Evolutionary conservation across 2,797 vertebrate genomes (phyloP).

Genomic region (Takifugu rubripes): DNA sequence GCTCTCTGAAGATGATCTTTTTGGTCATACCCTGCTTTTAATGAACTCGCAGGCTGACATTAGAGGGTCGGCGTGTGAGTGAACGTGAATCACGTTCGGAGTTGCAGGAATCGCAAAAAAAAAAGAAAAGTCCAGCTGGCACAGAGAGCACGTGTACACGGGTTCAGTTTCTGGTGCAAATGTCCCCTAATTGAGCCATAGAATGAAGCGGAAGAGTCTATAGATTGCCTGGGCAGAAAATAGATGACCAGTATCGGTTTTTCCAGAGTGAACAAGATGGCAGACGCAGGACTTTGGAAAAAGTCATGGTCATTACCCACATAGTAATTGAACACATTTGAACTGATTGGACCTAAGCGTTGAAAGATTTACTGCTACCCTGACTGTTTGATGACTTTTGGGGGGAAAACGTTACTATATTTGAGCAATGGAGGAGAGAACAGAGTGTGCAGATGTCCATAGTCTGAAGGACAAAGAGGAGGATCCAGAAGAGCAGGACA

Average conservation of each 20-base stretch:
- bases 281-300: slow-evolving; percentile 41
- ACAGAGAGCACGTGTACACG: neutral
- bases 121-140: neutral
- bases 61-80: slow-evolving; percentile 15
- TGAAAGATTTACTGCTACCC: slow-evolving; percentile 10
- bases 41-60: slow-evolving; percentile 20
- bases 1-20: neutral
- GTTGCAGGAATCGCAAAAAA: neutral
- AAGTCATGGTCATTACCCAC: slow-evolving; percentile 37
- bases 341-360: slow-evolving; percentile 16
- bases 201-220: slow-evolving; percentile 47
- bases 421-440: too few species aligned
- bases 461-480: too few species aligned
- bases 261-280: slow-evolving; percentile 54
- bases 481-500: too few species aligned
- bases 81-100: slow-evolving; percentile 24
- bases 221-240: slow-evolving; percentile 39
- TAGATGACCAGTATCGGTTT: slow-evolving; percentile 56
- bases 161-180: slow-evolving; percentile 7
- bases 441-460: too few species aligned
- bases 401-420: too few species aligned
- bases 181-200: slow-evolving; percentile 26
- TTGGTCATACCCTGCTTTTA: slow-evolving; percentile 12
- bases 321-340: slow-evolving; percentile 40
- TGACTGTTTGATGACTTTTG: neutral